Evolutionary conservation across 2,888 invertebrate species (phyloP), one percentile per base, ranked within the genome.

Genomic region (Entomobrya multifasciata): DNA sequence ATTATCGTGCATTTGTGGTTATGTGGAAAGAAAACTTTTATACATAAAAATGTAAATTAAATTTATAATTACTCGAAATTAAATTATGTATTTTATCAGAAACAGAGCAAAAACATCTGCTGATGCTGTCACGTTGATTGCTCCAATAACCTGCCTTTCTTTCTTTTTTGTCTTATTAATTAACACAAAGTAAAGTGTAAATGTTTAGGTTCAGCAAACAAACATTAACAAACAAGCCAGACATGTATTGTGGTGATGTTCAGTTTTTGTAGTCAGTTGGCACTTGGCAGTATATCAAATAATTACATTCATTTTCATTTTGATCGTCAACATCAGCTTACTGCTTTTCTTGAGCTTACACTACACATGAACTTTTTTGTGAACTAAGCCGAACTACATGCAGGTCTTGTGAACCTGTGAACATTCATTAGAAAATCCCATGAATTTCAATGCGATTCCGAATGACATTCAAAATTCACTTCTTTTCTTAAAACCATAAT

Each of bases 391-490:
- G 36, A 65, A 65, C 0, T 65, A 17, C 17, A 17, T 65, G 36
- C 11, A 41, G 17, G 1, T 57, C 27, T 15, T 36, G 17, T 62
- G 36, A 36, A 36, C 41, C 44, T 67, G 44, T 44, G 67, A 65
- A 67, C 44, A 67, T 20, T 36, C 44, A 67, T 67, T 13, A 67
- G 20, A 67, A 47, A 67, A 67, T 36, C 22, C 67, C 80, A 80
- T 80, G 80, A 80, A 70, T 70, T 80, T 80, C 57, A 70, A 80
- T 70, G 80, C 70, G 57, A 80, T 55, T 55, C 55, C 13, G 30
- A 74, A 74, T 70, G 80, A 70, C 80, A 80, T 67, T 67, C 49
- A 76, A 17, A 36, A 36, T 76, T 76, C 36, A 17, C 77, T 30
- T 78, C 55, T 76, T 78, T 30, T 78, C 76, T 76, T 78, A 6